Evolutionary conservation across 2,888 invertebrate species (phyloP), one percentile per base, ranked within the genome.

Genomic region (Siphlonurus alternatus): DNA sequence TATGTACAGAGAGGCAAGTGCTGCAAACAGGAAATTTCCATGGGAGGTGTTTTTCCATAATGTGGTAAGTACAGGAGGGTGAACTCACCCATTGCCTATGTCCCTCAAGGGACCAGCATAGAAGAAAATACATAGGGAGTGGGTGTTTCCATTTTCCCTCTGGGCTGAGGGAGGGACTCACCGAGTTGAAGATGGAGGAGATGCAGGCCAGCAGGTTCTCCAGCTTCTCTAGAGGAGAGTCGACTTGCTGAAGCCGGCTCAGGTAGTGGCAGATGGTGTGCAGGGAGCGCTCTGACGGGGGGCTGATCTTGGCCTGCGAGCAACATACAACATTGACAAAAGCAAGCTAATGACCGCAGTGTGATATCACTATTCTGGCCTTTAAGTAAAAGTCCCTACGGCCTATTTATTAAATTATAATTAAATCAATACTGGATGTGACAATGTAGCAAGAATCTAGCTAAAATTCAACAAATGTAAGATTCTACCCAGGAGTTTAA

Each of bases 211-310:
- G 80, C 65, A 97, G 83, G 72, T 91, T 85, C 76, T 97, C 94
- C 67, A 97, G 79, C 75, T 97, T 97, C 73, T 94, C 93, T 70
- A 95, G 76, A 0, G 96, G 96, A 25, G 94, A 88, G 75, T 94
- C 94, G 23, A 93, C 90, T 73, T 86, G 87, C 78, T 95, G 94
- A 76, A 96, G 84, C 70, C 87, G 85, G 66, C 85, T 81, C 72
- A 96, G 83, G 74, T 85, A 83, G 72, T 85, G 85, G 66, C 88
- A 85, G 71, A 94, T 92, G 67, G 84, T 81, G 63, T 87, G 85
- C 74, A 94, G 77, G 61, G 87, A 86, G 19, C 82, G 77, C 62
- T 87, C 82, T 18, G 88, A 84, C 38, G 93, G 93, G 63, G 90
- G 85, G 69, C 85, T 82, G 24, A 90, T 86, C 65, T 86, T 84